These are phyloP conservation scores for Hymenochirus boettgeri DNA, from an alignment of 2,113 vertebrate genomes.

Conservation along the genomic window DNA sequence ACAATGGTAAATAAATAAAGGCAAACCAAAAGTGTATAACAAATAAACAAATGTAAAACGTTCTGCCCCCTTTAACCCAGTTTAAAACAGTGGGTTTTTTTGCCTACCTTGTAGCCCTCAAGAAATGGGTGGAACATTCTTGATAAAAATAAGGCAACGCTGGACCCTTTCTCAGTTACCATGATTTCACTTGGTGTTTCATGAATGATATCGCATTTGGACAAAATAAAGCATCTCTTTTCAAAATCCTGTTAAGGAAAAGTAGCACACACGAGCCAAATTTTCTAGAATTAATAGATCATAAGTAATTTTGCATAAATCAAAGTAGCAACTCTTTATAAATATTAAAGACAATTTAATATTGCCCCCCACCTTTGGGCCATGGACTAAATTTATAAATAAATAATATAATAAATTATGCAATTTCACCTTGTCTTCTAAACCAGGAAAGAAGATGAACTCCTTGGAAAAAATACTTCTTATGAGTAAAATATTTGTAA, in stretches of 20 bases:
- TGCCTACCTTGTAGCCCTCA: slow-evolving; percentile 83
- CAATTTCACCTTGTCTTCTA: slow-evolving; percentile 74
- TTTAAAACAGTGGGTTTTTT: too few relatives aligned
- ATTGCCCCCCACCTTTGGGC: too few relatives aligned
- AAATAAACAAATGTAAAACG: too few relatives aligned
- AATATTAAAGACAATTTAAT: too few relatives aligned
- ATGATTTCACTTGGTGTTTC: slow-evolving; percentile 67
- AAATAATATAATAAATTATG: neutral
- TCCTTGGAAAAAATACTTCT: slow-evolving; percentile 80
- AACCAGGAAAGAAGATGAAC: slow-evolving; percentile 88
- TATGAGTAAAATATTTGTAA: slow-evolving; percentile 75
- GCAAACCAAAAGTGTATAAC: too few relatives aligned
- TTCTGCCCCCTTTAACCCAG: too few relatives aligned
- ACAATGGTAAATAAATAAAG: too few relatives aligned
- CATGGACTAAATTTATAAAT: too few relatives aligned
- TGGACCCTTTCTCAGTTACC: slow-evolving; percentile 59
- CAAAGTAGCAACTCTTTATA: too few relatives aligned
- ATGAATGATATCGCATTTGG: slow-evolving; percentile 74
- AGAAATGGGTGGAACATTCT: slow-evolving; percentile 79
- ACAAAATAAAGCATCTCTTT: slow-evolving; percentile 83
- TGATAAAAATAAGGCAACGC: slow-evolving; percentile 67
- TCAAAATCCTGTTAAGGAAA: slow-evolving; percentile 80
- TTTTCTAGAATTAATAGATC: too few relatives aligned
- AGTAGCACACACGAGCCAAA: neutral
- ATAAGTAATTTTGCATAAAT: too few relatives aligned